Base-by-base conservation (phyloP, 2,888 invertebrate species). In the Euzetes globulus region DNA sequence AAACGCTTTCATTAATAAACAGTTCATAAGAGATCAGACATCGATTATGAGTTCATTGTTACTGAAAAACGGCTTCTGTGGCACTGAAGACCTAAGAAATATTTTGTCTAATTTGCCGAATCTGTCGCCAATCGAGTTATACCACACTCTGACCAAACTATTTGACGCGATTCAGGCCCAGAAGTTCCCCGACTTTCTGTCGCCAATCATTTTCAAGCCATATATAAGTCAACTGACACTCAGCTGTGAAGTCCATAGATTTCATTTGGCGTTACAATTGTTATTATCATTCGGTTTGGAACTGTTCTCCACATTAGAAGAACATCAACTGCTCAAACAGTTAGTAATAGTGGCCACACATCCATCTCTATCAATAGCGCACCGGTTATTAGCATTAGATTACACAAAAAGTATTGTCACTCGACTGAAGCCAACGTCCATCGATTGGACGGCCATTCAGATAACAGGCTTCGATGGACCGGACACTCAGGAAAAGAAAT, bases 401-500 rank as follows among this genome's bases (percentile, higher is more conserved):
- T 78, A 75, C 50, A 71, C 45, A 9, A 76, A 76, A 33, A 65
- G 50, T 68, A 70, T 63, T 55, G 72, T 74, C 37, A 73, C 19
- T 63, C 29, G 19, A 19, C 17, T 47, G n/a, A 71, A 75, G 19
- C 50, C 45, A 3, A 15, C 65, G 13, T 29, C 71, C 1, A 33
- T 72, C 3, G 60, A 75, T 4, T 45, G 72, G 33, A 41, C 72
- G 50, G 25, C 37, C 2, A 22, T 75, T 4, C 4, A 47, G 45
- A 68, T 50, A 27, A 75, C 15, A 7, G 29, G 52, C n/a, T 77
- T 78, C 74, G 78, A 78, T 75, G 77, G 78, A 17, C 77, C 77
- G 13, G 70, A 78, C 74, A 78, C 76, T 25, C 78, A 78, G 75
- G 78, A 78, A 45, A 78, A 78, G 50, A 78, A 78, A 52, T 60